phyloP scores from a whole-genome alignment of 2,888 invertebrate species.

The Scaptodrosophila latifasciaeformis region DNA sequence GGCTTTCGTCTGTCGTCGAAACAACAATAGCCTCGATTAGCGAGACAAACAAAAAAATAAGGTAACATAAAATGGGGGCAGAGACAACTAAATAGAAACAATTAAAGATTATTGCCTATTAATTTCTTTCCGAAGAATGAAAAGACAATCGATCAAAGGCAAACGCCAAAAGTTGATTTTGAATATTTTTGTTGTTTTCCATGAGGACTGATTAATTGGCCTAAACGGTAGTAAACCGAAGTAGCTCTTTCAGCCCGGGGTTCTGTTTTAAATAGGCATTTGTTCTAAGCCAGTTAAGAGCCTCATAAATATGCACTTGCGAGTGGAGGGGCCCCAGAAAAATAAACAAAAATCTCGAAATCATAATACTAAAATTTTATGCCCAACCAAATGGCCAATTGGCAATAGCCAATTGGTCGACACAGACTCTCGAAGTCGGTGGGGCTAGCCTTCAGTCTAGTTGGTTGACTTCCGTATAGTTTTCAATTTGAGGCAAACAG shows the following conservation, averaged over 20 bases:
- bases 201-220: conserved; percentile 56
- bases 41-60: conserved; percentile 5
- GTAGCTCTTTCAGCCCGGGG: too few species aligned
- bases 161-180: too few species aligned
- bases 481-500: conserved; percentile 34
- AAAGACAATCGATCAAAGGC: too few species aligned
- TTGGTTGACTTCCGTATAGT: conserved; percentile 34
- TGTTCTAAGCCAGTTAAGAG: conserved; percentile 47
- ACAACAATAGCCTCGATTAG: conserved; percentile 48
- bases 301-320: conserved; percentile 41
- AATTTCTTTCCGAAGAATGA: conserved; percentile 10
- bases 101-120: conserved; percentile 54
- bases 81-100: conserved; percentile 12
- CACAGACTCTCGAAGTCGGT: conserved; percentile 9
- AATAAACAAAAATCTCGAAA: conserved; percentile 1
- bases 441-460: background rate
- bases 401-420: conserved; percentile 19
- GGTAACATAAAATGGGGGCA: background rate
- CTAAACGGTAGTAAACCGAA: too few species aligned
- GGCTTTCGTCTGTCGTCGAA: background rate
- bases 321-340: background rate
- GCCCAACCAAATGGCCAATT: conserved; percentile 33
- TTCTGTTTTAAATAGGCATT: conserved; percentile 26
- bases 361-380: conserved; percentile 66
- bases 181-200: conserved; percentile 52